Evolutionary conservation across 1,140 invertebrate genomes (phyloP).

Genomic region (Zaprionus gabonicus): DNA sequence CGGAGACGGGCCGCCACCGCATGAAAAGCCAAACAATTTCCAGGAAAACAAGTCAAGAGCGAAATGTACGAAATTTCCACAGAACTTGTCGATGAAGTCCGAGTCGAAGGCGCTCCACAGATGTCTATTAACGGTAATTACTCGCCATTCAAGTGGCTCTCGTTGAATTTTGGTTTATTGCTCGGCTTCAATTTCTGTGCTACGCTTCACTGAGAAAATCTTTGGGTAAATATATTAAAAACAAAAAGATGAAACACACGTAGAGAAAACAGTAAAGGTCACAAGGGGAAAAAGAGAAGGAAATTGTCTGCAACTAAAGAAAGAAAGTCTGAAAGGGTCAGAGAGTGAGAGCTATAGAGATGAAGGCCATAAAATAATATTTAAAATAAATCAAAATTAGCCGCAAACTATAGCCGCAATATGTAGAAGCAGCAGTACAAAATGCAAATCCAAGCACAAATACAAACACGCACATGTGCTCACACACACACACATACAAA

Average conservation of each 20-base stretch:
- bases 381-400: slow-evolving; percentile 74
- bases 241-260: neutral
- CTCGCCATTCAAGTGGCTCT: neutral
- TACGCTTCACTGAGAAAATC: neutral
- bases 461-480: neutral
- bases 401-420: slow-evolving; percentile 44
- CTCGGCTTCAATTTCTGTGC: neutral
- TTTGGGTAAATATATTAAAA: neutral
- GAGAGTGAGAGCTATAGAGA: neutral
- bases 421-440: neutral
- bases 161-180: neutral
- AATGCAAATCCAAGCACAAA: slow-evolving; percentile 8
- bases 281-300: neutral
- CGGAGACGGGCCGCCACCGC: slow-evolving; percentile 22
- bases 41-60: slow-evolving; percentile 1
- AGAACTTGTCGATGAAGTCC: slow-evolving; percentile 1
- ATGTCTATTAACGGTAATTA: slow-evolving; percentile 15
- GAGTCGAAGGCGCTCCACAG: neutral
- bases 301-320: too few relatives aligned
- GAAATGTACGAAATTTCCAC: slow-evolving; percentile 9
- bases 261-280: too few relatives aligned
- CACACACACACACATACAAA: neutral
- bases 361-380: slow-evolving; percentile 69
- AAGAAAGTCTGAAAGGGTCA: neutral
- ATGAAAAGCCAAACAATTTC: slow-evolving; percentile 15